Evolutionary conservation across 2,113 vertebrate genomes (phyloP).

Genomic region (Ursus arctos): DNA sequence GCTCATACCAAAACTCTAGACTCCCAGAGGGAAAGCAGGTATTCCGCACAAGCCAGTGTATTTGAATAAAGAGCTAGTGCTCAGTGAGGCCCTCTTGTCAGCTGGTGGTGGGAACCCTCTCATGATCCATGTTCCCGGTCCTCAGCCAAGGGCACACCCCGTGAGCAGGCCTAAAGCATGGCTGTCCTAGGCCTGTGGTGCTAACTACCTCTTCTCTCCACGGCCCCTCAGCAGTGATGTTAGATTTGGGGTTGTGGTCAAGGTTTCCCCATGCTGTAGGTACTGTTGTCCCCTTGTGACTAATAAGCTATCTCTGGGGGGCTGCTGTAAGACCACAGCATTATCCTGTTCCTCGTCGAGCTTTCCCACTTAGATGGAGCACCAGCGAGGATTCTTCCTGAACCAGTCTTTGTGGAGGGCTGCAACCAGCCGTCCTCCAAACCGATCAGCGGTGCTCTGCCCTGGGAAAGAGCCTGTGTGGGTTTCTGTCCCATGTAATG

Average conservation of each 20-base stretch:
- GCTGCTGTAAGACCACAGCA: fast-evolving
- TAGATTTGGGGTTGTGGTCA: neutral
- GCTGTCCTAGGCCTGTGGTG: neutral
- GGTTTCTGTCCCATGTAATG: too few species aligned
- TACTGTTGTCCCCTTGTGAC: neutral
- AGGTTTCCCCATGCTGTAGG: neutral
- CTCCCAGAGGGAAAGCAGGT: neutral
- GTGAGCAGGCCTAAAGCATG: neutral
- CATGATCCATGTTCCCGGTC: neutral
- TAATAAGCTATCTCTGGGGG: neutral
- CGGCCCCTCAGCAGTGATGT: neutral
- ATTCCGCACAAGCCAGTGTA: neutral
- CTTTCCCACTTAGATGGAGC: fast-evolving
- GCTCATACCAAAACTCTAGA: too few species aligned
- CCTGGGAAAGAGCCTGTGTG: fast-evolving
- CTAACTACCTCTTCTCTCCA: fast-evolving
- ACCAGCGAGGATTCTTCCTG: neutral
- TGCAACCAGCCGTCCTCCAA: fast-evolving
- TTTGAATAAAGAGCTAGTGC: neutral
- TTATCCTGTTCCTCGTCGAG: fast-evolving
- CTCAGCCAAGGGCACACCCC: neutral
- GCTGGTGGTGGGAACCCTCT: too few species aligned
- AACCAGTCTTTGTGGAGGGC: neutral
- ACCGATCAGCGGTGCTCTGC: fast-evolving
- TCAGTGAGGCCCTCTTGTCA: fast-evolving